Evolutionary conservation across 2,113 vertebrate species (phyloP).

Genomic region (Ochotona princeps): DNA sequence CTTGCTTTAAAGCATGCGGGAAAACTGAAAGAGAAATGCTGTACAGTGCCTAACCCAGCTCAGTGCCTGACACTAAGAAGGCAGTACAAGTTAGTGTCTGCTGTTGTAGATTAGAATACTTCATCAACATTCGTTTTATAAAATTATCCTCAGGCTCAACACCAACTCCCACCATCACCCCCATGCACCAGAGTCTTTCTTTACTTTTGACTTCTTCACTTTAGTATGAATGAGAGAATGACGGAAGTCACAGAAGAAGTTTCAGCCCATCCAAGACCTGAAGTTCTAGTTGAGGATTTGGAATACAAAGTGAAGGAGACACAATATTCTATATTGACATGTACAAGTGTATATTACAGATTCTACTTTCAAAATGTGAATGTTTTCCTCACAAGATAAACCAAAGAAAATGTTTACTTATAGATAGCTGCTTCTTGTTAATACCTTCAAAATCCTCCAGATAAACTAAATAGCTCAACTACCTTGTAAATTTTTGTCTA

Average conservation of each 20-base stretch:
- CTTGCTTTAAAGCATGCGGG: neutral
- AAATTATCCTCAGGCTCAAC: neutral
- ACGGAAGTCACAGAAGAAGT: neutral
- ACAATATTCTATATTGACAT: neutral
- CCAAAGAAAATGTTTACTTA: neutral
- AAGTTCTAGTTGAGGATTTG: slow-evolving; percentile 16
- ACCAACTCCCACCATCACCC: neutral
- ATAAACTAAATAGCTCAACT: neutral
- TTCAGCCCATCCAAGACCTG: neutral
- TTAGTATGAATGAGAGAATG: neutral
- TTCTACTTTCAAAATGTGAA: neutral
- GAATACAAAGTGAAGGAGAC: neutral
- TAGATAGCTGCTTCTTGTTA: neutral
- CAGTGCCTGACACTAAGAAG: neutral
- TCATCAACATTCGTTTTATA: neutral
- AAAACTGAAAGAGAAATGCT: slow-evolving; percentile 23
- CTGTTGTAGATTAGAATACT: neutral
- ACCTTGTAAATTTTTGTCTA: neutral
- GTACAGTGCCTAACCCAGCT: neutral
- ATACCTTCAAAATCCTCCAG: neutral
- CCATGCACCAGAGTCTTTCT: neutral
- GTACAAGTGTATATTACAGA: neutral
- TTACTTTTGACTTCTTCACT: neutral
- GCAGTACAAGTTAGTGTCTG: neutral
- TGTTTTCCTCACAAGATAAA: slow-evolving; percentile 21